These are phyloP conservation scores for Acrobasis suavella DNA, from an alignment of 2,888 invertebrate species.

Conservation along the genomic window DNA sequence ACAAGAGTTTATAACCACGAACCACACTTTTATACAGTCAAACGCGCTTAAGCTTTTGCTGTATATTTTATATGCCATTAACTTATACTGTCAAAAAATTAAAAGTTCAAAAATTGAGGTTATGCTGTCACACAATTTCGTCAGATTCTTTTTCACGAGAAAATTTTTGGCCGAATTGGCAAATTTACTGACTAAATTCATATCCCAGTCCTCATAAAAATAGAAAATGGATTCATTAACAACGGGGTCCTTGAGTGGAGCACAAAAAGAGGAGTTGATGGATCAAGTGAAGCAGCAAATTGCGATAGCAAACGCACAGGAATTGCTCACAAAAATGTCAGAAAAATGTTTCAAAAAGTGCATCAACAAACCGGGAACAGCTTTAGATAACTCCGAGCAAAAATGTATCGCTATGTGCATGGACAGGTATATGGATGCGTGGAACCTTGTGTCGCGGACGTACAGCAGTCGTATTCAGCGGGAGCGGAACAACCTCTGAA, in stretches of 20 bases:
- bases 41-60: not conserved
- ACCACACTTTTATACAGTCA: not conserved
- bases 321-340: conserved; percentile 97
- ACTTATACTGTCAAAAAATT: not conserved
- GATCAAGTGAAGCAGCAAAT: conserved; percentile 97
- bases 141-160: conserved; percentile 8
- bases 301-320: conserved; percentile 96
- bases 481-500: conserved; percentile 86
- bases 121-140: conserved; percentile 30
- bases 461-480: conserved; percentile 93
- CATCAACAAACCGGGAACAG: conserved; percentile 93
- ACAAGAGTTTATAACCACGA: not conserved
- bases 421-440: conserved; percentile 98
- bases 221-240: conserved; percentile 82
- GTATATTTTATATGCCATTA: conserved; percentile 23
- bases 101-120: conserved; percentile 50
- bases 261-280: conserved; percentile 94
- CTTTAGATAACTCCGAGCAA: conserved; percentile 94
- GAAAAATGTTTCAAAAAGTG: conserved; percentile 99
- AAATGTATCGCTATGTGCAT: conserved; percentile 99
- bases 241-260: conserved; percentile 82
- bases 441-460: conserved; percentile 95
- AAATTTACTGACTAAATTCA: not conserved
- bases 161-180: not conserved
- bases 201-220: conserved; percentile 17